Conservation (phyloP, 2,888 invertebrate species). For the Phymatocera aterrima region DNA sequence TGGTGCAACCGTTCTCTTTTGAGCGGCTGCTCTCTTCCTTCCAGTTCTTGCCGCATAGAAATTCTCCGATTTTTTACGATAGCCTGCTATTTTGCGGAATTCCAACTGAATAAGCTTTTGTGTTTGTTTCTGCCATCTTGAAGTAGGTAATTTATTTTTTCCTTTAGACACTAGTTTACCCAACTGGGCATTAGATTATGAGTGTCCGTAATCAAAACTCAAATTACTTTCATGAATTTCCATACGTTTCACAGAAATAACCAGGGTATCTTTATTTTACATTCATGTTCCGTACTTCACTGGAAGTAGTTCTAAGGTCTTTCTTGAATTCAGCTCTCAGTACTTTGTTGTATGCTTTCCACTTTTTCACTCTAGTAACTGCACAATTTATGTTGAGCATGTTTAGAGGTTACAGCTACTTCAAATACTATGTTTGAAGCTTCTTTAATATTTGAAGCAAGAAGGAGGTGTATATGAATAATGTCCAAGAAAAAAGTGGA, state of each 20-base stretch:
- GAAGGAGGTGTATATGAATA: background rate
- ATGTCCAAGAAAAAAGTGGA: background rate
- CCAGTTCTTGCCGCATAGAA: slow-evolving; percentile 51
- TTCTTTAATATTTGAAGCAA: slow-evolving; percentile 4
- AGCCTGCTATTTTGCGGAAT: too few relatives aligned
- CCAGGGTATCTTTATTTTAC: background rate
- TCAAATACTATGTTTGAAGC: background rate
- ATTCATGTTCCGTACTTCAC: background rate
- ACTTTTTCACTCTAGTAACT: background rate
- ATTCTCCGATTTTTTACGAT: slow-evolving; percentile 51
- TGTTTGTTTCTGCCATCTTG: too few relatives aligned
- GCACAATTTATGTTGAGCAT: background rate
- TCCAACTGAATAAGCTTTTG: too few relatives aligned
- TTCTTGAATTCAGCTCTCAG: background rate
- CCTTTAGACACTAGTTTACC: too few relatives aligned
- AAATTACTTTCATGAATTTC: background rate
- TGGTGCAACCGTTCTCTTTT: background rate
- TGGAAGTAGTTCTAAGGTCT: background rate
- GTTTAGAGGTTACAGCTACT: background rate
- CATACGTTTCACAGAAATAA: background rate
- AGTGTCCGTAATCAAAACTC: slow-evolving; percentile 2
- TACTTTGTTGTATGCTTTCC: background rate
- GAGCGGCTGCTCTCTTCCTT: background rate
- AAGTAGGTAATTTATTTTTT: too few relatives aligned
- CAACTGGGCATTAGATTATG: too few relatives aligned